A percentile compares a stretch with the other conserved stretches of the same genome.
These are phyloP conservation scores for Glaucidium brasilianum DNA, from an alignment of 2,113 vertebrate species.

Conservation along the genomic window DNA sequence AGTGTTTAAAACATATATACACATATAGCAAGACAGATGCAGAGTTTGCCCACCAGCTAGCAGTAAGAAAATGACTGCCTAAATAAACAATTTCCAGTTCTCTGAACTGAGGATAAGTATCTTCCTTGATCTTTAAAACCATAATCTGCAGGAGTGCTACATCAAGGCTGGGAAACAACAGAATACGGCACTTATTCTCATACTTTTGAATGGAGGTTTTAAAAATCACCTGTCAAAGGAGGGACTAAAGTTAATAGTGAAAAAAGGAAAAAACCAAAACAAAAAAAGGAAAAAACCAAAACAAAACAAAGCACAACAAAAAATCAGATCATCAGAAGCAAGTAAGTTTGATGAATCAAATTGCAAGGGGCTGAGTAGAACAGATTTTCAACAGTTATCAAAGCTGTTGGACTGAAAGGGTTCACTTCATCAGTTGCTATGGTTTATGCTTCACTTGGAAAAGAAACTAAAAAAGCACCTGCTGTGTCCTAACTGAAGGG, in stretches of 20 bases:
- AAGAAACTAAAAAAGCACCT: background rate
- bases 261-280: background rate
- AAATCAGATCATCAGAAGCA: constrained; percentile 18
- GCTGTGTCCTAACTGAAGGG: background rate
- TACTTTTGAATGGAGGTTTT: background rate
- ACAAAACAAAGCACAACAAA: background rate
- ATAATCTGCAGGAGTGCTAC: background rate
- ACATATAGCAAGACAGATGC: background rate
- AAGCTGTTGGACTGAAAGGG: background rate
- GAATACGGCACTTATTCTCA: background rate
- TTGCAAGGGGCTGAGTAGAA: background rate
- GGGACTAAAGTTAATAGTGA: background rate
- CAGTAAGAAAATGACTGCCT: background rate
- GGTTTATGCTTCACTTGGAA: background rate
- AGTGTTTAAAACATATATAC: background rate
- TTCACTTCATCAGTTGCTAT: background rate
- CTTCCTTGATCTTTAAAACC: background rate
- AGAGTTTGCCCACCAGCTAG: background rate
- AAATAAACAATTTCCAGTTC: background rate
- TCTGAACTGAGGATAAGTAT: background rate
- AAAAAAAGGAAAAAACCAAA: background rate
- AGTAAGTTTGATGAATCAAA: background rate
- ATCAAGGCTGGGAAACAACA: background rate
- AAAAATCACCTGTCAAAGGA: constrained; percentile 14
- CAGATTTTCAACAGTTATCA: background rate